Conservation (phyloP, 2,797 vertebrate species). For the Brachyrhaphis roseni region DNA sequence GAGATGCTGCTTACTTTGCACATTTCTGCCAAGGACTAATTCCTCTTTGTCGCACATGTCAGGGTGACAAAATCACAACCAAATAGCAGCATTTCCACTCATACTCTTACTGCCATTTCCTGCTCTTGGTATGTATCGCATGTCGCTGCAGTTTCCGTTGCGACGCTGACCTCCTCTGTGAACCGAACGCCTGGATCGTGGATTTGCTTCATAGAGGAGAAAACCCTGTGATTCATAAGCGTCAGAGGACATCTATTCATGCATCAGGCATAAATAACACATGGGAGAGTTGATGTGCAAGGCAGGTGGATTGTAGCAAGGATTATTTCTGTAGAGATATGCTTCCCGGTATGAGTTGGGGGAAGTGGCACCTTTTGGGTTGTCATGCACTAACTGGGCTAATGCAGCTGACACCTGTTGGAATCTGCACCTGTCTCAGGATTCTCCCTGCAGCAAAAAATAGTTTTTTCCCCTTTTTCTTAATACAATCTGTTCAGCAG, state of each 20-base stretch:
- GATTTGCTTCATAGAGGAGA: slow-evolving; percentile 2
- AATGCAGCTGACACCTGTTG: slow-evolving; percentile 43
- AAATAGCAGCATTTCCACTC: slow-evolving; percentile 13
- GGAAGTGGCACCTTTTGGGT: slow-evolving; percentile 43
- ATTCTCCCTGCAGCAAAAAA: not conserved
- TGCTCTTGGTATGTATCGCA: slow-evolving; percentile 32
- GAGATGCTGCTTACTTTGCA: slow-evolving; percentile 49
- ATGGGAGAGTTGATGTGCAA: slow-evolving; percentile 49
- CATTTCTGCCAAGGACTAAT: slow-evolving; percentile 29
- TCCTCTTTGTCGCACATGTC: slow-evolving; percentile 48
- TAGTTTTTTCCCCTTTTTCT: slow-evolving; percentile 6
- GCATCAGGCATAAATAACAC: slow-evolving; percentile 73
- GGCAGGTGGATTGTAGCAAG: slow-evolving; percentile 63
- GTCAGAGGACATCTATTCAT: slow-evolving; percentile 68
- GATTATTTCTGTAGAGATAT: slow-evolving; percentile 67
- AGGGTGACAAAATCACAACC: slow-evolving; percentile 42
- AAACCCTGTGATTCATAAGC: slow-evolving; percentile 51
- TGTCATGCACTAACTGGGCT: slow-evolving; percentile 50
- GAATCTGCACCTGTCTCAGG: slow-evolving; percentile 18
- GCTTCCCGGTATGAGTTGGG: slow-evolving; percentile 15
- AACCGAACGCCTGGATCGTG: not conserved
- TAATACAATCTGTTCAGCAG: slow-evolving; percentile 12
- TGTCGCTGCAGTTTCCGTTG: not conserved
- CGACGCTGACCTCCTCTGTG: slow-evolving; percentile 40
- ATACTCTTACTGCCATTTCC: not conserved